phyloP scores from a whole-genome alignment of 2,797 vertebrate species.

The Sebastes ruberrimus region DNA sequence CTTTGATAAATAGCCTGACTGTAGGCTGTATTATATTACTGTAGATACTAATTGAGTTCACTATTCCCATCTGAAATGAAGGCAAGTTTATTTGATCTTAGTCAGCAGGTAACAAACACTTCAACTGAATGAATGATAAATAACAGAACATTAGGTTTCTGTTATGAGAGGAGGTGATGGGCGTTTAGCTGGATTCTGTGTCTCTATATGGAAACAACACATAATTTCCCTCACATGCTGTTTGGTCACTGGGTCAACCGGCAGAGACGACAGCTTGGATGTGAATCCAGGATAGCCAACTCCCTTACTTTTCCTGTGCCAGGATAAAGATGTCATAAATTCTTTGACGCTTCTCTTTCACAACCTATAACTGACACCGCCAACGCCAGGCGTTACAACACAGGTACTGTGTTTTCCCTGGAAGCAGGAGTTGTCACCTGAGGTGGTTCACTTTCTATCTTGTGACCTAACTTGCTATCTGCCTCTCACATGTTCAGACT shows the following conservation, averaged over 20 bases:
- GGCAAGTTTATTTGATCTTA: background rate
- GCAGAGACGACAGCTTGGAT: background rate
- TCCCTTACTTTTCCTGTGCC: conserved; percentile 1
- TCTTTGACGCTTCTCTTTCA: background rate
- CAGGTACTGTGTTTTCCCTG: background rate
- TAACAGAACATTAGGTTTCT: background rate
- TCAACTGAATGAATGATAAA: background rate
- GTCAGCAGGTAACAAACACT: background rate
- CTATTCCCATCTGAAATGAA: too few species aligned
- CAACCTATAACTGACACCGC: background rate
- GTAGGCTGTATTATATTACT: too few species aligned
- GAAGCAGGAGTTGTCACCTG: background rate
- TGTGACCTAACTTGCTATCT: background rate
- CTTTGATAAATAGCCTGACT: fast-evolving
- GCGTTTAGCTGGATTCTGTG: background rate
- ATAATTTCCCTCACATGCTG: background rate
- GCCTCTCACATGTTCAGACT: background rate
- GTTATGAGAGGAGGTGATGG: background rate
- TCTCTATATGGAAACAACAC: background rate
- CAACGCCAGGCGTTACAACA: background rate
- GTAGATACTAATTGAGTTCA: too few species aligned
- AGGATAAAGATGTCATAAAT: background rate
- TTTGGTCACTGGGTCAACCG: background rate
- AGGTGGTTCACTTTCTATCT: background rate
- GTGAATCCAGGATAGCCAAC: background rate